These are phyloP conservation scores for Arenaria interpres DNA, from an alignment of 2,113 vertebrate genomes.

Conservation along the genomic window DNA sequence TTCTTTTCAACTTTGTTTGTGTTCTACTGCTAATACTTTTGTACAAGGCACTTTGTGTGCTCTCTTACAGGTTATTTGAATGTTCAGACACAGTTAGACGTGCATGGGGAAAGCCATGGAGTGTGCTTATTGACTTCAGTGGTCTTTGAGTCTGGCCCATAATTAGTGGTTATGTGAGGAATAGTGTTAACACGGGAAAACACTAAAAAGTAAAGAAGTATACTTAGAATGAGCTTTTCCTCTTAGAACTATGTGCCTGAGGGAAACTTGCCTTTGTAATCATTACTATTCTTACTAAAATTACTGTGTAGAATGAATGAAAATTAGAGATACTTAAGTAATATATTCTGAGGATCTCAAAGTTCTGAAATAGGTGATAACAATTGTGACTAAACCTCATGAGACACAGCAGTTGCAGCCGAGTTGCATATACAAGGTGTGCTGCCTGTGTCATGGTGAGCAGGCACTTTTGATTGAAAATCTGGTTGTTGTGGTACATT, in stretches of 20 bases:
- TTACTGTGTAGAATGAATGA: background rate
- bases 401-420: background rate
- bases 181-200: background rate
- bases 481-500: background rate
- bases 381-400: fast-evolving
- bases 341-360: background rate
- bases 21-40: background rate
- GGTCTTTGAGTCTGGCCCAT: background rate
- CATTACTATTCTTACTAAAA: background rate
- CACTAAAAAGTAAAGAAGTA: background rate
- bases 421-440: background rate
- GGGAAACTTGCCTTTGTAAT: background rate
- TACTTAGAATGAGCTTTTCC: background rate
- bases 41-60: background rate
- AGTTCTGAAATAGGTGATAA: background rate
- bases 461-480: background rate
- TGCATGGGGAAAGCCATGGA: background rate
- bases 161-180: background rate
- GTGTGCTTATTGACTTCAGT: background rate
- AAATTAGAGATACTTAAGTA: background rate
- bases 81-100: background rate
- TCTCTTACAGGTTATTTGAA: background rate
- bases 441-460: too few species aligned
- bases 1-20: background rate
- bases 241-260: background rate